Evolutionary conservation across 2,888 invertebrate species (phyloP).

Genomic region (Rhodophaea formosa): DNA sequence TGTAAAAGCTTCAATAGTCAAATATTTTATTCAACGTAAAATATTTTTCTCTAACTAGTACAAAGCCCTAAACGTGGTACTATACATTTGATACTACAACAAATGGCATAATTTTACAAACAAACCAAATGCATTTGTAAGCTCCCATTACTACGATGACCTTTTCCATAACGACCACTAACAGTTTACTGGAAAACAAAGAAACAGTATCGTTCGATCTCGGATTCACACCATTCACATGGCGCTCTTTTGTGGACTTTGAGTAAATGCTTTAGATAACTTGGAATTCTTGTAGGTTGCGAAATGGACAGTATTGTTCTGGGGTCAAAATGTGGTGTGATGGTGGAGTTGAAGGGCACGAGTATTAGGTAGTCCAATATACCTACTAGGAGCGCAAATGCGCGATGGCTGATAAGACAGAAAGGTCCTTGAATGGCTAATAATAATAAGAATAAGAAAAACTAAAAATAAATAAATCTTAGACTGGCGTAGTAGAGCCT

Average conservation of each 20-base stretch:
- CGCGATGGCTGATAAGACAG: no score
- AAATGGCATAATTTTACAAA: not conserved
- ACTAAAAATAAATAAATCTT: no score
- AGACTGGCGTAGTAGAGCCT: no score
- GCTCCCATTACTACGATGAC: not conserved
- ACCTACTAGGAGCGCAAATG: no score
- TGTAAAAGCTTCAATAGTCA: no score
- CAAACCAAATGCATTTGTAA: not conserved
- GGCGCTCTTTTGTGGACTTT: not conserved
- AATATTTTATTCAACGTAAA: no score
- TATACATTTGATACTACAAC: not conserved
- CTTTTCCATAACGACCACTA: not conserved
- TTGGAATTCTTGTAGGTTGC: not conserved
- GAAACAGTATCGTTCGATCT: conserved; percentile 8
- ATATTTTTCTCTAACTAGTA: no score
- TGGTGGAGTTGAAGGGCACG: no score
- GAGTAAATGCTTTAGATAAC: not conserved
- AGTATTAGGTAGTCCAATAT: no score
- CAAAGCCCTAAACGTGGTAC: no score
- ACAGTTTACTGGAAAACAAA: not conserved
- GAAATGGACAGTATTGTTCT: not conserved
- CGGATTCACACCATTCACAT: conserved; percentile 4
- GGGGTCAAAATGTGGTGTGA: not conserved
- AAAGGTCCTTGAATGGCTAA: no score
- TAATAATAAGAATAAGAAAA: no score